Evolutionary conservation across 2,797 vertebrate species (phyloP).

Genomic region (Melanotaenia maccullochi): DNA sequence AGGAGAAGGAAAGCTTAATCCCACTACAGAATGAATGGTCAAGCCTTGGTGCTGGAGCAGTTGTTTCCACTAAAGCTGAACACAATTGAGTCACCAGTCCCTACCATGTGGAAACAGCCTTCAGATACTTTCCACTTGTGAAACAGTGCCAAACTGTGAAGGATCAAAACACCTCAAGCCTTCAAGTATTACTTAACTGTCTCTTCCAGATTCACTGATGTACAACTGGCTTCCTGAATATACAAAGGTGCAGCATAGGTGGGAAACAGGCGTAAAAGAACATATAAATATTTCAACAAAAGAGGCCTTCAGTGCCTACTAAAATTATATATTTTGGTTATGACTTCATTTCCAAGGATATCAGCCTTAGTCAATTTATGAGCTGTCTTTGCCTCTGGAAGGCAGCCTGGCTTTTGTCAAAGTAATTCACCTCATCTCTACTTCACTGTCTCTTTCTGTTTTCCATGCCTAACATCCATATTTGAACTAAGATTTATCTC

Average conservation of each 20-base stretch:
- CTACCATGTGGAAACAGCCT: constrained; percentile 48
- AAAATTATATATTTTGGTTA: constrained; percentile 36
- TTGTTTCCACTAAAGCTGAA: constrained; percentile 22
- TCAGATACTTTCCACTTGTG: constrained; percentile 61
- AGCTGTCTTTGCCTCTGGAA: constrained; percentile 46
- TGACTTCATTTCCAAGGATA: constrained; percentile 61
- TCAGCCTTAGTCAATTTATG: constrained; percentile 61
- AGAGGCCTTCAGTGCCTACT: constrained; percentile 23
- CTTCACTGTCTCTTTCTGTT: constrained; percentile 28
- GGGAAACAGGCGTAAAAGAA: constrained; percentile 31
- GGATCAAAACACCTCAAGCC: constrained; percentile 35
- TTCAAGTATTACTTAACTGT: constrained; percentile 11
- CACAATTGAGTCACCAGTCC: constrained; percentile 54
- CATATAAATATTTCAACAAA: constrained; percentile 50
- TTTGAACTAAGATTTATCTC: constrained; percentile 29
- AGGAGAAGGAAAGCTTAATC: background rate
- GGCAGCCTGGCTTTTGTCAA: constrained; percentile 67
- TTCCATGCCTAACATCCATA: constrained; percentile 35
- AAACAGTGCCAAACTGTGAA: constrained; percentile 48
- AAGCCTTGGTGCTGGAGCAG: constrained; percentile 10
- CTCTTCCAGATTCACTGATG: constrained; percentile 25
- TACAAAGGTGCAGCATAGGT: constrained; percentile 4
- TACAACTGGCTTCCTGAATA: constrained; percentile 20
- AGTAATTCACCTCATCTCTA: constrained; percentile 30
- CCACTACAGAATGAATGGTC: background rate